Percentiles rank a stretch among this genome's conserved stretches.
Conservation (phyloP, 2,797 vertebrate genomes). For the Sebastes kiyomatsui region DNA sequence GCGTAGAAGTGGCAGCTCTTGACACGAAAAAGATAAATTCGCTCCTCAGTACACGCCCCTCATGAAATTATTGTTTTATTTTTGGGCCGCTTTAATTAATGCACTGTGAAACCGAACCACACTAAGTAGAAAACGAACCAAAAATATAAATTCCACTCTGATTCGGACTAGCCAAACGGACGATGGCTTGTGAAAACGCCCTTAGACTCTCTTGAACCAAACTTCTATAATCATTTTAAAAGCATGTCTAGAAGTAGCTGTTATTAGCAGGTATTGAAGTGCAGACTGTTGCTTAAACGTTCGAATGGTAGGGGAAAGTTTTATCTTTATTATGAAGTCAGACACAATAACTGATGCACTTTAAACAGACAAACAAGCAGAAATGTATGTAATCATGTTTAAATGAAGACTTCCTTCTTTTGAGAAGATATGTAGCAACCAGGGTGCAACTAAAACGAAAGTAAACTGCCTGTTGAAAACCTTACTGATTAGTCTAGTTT, state of each 20-base stretch:
- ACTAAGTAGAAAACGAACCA: no score
- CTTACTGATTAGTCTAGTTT: neutral
- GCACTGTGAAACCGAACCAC: no score
- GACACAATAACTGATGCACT: neutral
- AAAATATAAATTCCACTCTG: no score
- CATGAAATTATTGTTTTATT: no score
- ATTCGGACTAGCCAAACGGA: no score
- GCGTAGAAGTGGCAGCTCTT: no score
- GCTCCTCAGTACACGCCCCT: no score
- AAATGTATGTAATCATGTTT: neutral
- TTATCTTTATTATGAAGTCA: neutral
- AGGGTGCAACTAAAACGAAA: neutral
- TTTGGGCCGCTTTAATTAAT: no score
- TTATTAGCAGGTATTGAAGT: neutral
- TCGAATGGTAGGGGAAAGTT: accelerated
- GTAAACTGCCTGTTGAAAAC: neutral
- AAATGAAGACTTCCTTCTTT: neutral
- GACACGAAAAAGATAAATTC: no score
- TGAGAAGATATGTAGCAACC: neutral
- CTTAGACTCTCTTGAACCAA: neutral
- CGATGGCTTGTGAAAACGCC: no score
- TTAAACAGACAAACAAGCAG: neutral
- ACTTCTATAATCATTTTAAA: neutral
- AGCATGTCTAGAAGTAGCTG: neutral
- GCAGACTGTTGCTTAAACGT: neutral